Conservation (phyloP, 1,140 invertebrate species). For the Matsumurasca onukii region DNA sequence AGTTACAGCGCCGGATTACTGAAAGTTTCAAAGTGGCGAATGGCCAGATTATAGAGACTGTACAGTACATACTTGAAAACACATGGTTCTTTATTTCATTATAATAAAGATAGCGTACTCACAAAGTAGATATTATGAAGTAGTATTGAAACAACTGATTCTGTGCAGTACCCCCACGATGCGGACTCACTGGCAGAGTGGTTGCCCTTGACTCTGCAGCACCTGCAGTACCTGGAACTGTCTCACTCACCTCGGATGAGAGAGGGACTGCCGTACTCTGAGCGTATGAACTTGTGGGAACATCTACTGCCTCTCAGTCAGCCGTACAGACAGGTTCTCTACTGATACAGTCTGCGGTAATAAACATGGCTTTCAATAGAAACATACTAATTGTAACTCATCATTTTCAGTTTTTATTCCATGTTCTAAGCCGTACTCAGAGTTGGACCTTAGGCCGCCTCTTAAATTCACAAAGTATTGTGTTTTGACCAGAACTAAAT, state of each 20-base stretch:
- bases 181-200: slow-evolving; percentile 49
- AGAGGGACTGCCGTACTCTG: slow-evolving; percentile 51
- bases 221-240: slow-evolving; percentile 58
- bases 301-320: slow-evolving; percentile 53
- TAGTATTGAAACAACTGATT: slow-evolving; percentile 32
- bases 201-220: slow-evolving; percentile 52
- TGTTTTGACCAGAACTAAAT: too few species aligned
- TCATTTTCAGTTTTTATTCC: too few species aligned
- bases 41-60: too few species aligned
- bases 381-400: too few species aligned
- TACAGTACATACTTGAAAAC: too few species aligned
- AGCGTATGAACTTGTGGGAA: slow-evolving; percentile 58
- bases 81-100: too few species aligned
- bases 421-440: too few species aligned
- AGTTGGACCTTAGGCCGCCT: too few species aligned
- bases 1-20: not conserved
- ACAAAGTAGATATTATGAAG: not conserved
- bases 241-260: slow-evolving; percentile 49
- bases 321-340: not conserved
- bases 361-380: too few species aligned
- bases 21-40: slow-evolving; percentile 39
- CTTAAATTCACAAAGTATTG: too few species aligned
- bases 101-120: too few species aligned
- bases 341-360: slow-evolving; percentile 4
- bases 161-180: slow-evolving; percentile 49